Base-by-base conservation (phyloP, 2,113 vertebrate species). In the Pygoscelis adeliae region DNA sequence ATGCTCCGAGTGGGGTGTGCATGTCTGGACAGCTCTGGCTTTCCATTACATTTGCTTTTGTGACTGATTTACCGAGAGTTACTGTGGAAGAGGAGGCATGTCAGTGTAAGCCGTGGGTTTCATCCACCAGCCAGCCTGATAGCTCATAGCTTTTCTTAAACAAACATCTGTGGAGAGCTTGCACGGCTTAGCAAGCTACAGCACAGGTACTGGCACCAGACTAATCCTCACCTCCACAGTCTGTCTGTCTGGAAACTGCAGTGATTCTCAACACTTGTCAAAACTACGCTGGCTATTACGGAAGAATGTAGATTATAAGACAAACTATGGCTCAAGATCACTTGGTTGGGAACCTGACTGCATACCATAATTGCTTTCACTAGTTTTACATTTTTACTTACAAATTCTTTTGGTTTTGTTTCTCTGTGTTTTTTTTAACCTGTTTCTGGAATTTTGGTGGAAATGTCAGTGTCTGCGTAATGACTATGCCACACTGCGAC, bases 1-100 rank as follows among this genome's bases (percentile, higher is more conserved):
- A 13, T 55, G 89, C 95, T 49, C 61, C 13, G 10, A 13, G 70
- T 18, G 9, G 94, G 87, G 34, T 22, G 34, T 69, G 65, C 46
- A 10, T 56, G 85, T 65, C 87, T 69, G 85, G 95, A 13, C 94
- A 81, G 95, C 71, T 22, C 93, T 27, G 38, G 53, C 94, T 94
- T 87, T 77, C 96, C 90, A 15, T 77, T 49, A 80, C 95, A 73
- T 46, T 20, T 36, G 71, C 90, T 17, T 38, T 1, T 7, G 17
- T 11, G 85, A 3, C 88, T 47, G 69, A 78, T 81, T 38, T 69
- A 70, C 49, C 63, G 21, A 13, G 56, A 58, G 95, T 11, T 79
- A 21, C 44, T 0, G 47, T 3, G 85, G 76, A 15, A 46, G 77
- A 44, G 89, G 53, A 53, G 80, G 79, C 82, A 36, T 15, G 8